Conservation (phyloP, 2,888 invertebrate genomes). For the Hypomecis punctinalis region DNA sequence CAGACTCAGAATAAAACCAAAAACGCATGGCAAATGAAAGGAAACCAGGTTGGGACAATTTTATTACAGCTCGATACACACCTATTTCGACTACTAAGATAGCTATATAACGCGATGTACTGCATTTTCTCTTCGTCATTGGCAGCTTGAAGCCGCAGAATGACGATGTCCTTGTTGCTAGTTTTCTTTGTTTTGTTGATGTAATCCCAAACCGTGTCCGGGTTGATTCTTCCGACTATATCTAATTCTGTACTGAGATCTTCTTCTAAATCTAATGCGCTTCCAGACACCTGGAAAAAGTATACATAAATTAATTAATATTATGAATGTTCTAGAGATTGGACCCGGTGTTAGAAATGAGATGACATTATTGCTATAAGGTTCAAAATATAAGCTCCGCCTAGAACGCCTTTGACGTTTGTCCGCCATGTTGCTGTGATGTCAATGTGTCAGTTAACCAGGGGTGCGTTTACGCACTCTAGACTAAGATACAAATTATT, state of each 20-base stretch:
- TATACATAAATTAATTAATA: background rate
- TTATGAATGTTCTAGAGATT: background rate
- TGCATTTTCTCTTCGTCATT: slow-evolving; percentile 93
- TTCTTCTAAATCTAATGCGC: slow-evolving; percentile 87
- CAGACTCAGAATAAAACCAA: slow-evolving; percentile 15
- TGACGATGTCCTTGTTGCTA: slow-evolving; percentile 94
- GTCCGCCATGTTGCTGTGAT: no score
- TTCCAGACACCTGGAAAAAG: slow-evolving; percentile 82
- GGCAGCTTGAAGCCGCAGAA: slow-evolving; percentile 92
- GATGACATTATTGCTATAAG: no score
- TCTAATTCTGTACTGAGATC: slow-evolving; percentile 92
- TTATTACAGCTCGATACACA: slow-evolving; percentile 57
- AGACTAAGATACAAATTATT: no score
- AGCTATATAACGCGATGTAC: slow-evolving; percentile 94
- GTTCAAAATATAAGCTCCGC: no score
- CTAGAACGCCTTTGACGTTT: no score
- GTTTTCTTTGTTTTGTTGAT: slow-evolving; percentile 95
- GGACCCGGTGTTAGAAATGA: no score
- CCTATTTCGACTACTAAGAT: slow-evolving; percentile 92
- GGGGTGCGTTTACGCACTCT: no score
- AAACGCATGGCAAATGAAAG: slow-evolving; percentile 32
- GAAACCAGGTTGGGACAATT: slow-evolving; percentile 36
- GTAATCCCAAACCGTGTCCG: slow-evolving; percentile 97
- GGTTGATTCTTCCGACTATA: slow-evolving; percentile 96
- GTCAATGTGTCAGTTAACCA: no score